Percentiles rank a stretch among this genome's conserved stretches.
phyloP scores from a whole-genome alignment of 2,113 vertebrate species.

The Petaurus breviceps region DNA sequence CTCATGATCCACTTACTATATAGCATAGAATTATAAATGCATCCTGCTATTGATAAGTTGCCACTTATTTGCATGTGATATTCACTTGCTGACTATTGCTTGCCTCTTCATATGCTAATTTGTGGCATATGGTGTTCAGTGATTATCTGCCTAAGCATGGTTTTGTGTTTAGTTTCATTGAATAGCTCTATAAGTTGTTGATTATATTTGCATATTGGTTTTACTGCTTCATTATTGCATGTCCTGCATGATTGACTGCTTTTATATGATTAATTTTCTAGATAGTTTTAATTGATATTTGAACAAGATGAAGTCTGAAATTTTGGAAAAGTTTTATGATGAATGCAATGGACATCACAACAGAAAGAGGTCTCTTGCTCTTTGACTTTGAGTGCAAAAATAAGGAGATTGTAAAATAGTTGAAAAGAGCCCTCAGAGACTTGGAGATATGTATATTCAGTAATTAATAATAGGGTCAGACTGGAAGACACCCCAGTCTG shows the following conservation, averaged over 20 bases:
- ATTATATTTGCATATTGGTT: background rate
- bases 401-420: background rate
- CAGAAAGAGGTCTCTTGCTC: background rate
- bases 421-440: background rate
- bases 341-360: background rate
- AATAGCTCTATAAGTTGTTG: background rate
- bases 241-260: background rate
- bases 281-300: background rate
- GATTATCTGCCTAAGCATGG: background rate
- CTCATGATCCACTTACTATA: background rate
- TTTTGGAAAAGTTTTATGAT: background rate
- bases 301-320: background rate
- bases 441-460: background rate
- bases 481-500: background rate
- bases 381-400: background rate
- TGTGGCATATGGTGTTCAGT: background rate
- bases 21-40: background rate
- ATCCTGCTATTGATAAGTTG: background rate
- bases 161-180: background rate
- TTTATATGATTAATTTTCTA: background rate
- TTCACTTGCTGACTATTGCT: background rate
- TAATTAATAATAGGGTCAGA: background rate
- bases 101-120: background rate
- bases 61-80: background rate
- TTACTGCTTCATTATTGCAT: background rate